Conservation (phyloP, 2,797 vertebrate species). For the Chanos chanos region DNA sequence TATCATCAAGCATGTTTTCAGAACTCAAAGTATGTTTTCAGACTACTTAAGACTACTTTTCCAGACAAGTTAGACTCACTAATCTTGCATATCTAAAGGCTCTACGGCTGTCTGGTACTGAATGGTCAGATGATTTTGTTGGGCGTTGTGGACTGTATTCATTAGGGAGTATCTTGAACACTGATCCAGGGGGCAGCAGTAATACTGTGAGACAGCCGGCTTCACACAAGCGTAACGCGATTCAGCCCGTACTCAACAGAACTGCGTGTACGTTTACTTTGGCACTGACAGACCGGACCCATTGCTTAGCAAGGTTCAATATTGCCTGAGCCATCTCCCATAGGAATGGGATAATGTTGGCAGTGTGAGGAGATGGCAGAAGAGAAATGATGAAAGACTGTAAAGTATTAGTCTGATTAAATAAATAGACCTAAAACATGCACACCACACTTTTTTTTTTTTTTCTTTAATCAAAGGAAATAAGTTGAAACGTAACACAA, state of each 20-base stretch:
- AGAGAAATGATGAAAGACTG: not conserved
- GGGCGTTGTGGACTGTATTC: too few relatives aligned
- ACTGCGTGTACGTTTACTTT: not conserved
- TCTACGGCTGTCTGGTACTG: too few relatives aligned
- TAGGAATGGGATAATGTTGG: not conserved
- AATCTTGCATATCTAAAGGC: too few relatives aligned
- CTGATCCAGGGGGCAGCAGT: too few relatives aligned
- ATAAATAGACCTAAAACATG: too few relatives aligned
- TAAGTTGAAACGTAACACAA: not conserved
- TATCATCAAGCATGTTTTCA: too few relatives aligned
- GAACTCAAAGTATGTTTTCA: too few relatives aligned
- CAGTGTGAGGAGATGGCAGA: not conserved
- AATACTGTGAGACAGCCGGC: not conserved
- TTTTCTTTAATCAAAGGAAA: not conserved
- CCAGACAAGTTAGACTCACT: too few relatives aligned
- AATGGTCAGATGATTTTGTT: too few relatives aligned
- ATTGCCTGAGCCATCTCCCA: not conserved
- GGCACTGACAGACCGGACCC: not conserved
- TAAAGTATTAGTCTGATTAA: not conserved
- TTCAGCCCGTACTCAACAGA: not conserved
- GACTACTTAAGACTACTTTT: too few relatives aligned
- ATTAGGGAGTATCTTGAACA: too few relatives aligned
- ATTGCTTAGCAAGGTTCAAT: not conserved
- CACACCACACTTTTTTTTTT: too few relatives aligned
- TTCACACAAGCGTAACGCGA: constrained; percentile 1